These are phyloP conservation scores for Lepidocyrtoides sp. DNA, from an alignment of 2,888 invertebrate species.

Conservation along the genomic window DNA sequence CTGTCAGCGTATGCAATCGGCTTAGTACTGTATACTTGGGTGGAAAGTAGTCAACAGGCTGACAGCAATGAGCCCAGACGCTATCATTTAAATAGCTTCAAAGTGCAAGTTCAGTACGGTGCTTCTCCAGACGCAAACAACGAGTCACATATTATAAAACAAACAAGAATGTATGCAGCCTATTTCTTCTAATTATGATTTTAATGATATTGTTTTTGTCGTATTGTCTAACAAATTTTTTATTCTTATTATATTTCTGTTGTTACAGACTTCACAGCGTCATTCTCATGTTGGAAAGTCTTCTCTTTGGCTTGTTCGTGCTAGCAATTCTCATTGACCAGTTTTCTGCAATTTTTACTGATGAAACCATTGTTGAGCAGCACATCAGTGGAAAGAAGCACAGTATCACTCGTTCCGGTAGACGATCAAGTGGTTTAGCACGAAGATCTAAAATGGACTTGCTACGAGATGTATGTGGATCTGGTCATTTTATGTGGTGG, in stretches of 20 bases:
- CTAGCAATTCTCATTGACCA: conserved; percentile 95
- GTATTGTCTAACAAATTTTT: too few relatives aligned
- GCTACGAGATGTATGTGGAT: conserved; percentile 93
- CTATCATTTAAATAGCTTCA: conserved; percentile 54
- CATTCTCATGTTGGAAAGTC: conserved; percentile 92
- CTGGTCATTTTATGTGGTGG: conserved; percentile 91
- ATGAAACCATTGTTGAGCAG: conserved; percentile 94
- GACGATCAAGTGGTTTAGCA: conserved; percentile 87
- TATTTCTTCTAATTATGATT: conserved; percentile 1
- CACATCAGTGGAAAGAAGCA: conserved; percentile 86
- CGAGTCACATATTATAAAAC: conserved; percentile 88
- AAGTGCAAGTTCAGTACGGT: not conserved
- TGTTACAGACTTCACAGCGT: conserved; percentile 93
- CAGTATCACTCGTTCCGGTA: conserved; percentile 33
- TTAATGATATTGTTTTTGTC: too few relatives aligned
- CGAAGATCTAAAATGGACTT: conserved; percentile 89
- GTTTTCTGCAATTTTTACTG: conserved; percentile 93
- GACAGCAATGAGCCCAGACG: conserved; percentile 87
- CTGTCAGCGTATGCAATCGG: conserved; percentile 90
- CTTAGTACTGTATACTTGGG: conserved; percentile 92
- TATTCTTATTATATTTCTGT: conserved; percentile 49
- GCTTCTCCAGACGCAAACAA: not conserved
- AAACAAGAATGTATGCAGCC: conserved; percentile 91
- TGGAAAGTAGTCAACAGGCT: conserved; percentile 90
- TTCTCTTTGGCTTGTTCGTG: conserved; percentile 95